Base-by-base conservation (phyloP, 2,113 vertebrate species). In the Colinus virginianus region DNA sequence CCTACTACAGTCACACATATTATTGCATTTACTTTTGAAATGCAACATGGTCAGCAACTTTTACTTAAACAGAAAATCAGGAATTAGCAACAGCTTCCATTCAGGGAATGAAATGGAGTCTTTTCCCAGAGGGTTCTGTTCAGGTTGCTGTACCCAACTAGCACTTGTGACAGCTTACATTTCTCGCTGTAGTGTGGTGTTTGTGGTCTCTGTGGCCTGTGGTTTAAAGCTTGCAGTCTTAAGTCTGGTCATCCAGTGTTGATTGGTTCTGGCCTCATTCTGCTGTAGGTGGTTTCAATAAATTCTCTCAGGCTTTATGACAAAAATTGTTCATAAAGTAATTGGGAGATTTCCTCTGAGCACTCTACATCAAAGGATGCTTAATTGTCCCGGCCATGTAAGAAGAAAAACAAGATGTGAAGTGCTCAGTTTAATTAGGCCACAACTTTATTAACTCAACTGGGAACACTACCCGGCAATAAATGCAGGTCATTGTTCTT, bases 331-430 rank as follows among this genome's bases (percentile, higher is more conserved):
- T 95, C 94, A 90, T 95, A 93, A 94, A 94, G 89, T 96, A 96
- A 96, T 96, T 96, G 94, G 92, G 94, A 96, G 92, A 96, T 96
- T 96, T 96, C 95, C 94, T 95, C 94, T 96, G 95, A 96, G 95
- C 92, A 94, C 94, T 90, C 89, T 93, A 95, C 92, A 96, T 96
- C 95, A 95, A 96, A 96, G 96, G 92, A 94, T 93, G 87, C 94
- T 96, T 94, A 95, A 96, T 96, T 95, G 96, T 96, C 96, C 94
- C 2, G 51, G 90, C 96, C 93, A 90, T 84, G 90, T 92, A 96
- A 95, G 93, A 96, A 96, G 96, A 94, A 96, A 96, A 96, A 96
- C 95, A 96, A 96, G 95, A 96, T 96, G 93, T 95, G 69, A 96
- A 96, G 90, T 94, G 93, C 92, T 96, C 79, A 75, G 88, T 93